Conservation (phyloP, 2,113 vertebrate species). For the Microtus pennsylvanicus region DNA sequence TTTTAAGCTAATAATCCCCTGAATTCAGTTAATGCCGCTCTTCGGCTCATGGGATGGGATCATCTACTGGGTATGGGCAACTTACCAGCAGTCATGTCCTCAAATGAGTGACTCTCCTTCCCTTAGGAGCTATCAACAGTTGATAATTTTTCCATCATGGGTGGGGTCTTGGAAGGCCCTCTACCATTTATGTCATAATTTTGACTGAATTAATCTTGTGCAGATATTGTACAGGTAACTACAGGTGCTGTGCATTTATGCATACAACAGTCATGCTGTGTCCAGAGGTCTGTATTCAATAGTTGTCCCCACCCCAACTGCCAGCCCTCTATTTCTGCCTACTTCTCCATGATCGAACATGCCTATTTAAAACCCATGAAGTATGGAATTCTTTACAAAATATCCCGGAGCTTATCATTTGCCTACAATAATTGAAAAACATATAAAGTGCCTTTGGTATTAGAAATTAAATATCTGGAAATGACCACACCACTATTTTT, state of each 20-base stretch:
- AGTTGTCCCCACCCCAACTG: background rate
- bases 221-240: no score
- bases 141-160: no score
- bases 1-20: background rate
- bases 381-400: background rate
- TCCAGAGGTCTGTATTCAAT: background rate
- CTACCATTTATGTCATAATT: background rate
- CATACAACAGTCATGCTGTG: background rate
- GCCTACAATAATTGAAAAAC: background rate
- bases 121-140: background rate
- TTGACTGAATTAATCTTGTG: background rate
- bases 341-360: background rate
- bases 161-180: background rate
- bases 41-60: rapidly evolving
- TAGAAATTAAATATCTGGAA: constrained; percentile 17
- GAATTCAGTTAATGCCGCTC: background rate
- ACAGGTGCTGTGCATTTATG: background rate
- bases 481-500: constrained; percentile 35
- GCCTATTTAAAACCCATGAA: background rate
- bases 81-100: background rate
- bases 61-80: background rate
- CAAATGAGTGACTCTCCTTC: background rate
- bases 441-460: background rate
- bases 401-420: background rate
- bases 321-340: no score